Base-by-base conservation (phyloP, 1,140 invertebrate genomes). In the Riptortus pedestris region DNA sequence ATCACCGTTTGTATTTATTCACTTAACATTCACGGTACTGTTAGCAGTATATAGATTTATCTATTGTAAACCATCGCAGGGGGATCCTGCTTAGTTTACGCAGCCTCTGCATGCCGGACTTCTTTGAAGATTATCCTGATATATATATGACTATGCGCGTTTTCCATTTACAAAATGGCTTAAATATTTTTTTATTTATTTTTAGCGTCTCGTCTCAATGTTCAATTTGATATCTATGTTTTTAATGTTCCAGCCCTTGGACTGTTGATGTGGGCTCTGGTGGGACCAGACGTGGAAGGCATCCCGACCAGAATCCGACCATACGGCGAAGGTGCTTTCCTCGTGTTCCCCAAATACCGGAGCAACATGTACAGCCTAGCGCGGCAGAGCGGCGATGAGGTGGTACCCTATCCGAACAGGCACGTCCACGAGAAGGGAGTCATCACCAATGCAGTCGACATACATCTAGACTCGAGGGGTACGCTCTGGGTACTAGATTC, bases 401-500 rank as follows among this genome's bases (percentile, higher is more conserved):
- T 83, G 2, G 67, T 71, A 14, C 79, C 83, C 0, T 84, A 79
- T 73, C 83, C 83, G 0, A 80, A 78, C 70, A 84, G 82, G 82
- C 69, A 75, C 11, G 74, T 80, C 18, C 81, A 84, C 70, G 81
- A 83, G 65, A 81, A 83, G 51, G 51, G 51, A 3, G 0, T 55
- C 1, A 70, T 66, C 60, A 48, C 38, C 2, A 66, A 66, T 14
- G 81, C 78, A 0, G 81, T 83, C 0, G 82, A 84, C 67, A 69
- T 83, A 12, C 79, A 78, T 59, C 69, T 83, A 5, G 81, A 83
- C 71, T 72, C 71, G 26, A 75, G 75, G 31, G 71, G 75, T 26
- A 73, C 77, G 22, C 74, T 84, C 0, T 84, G 82, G 82, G 79
- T 80, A 1, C 70, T 84, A 29, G 82, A 84, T 66, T 76, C 76